Base-by-base conservation (phyloP, 2,113 vertebrate species). In the Coreoperca whiteheadi region DNA sequence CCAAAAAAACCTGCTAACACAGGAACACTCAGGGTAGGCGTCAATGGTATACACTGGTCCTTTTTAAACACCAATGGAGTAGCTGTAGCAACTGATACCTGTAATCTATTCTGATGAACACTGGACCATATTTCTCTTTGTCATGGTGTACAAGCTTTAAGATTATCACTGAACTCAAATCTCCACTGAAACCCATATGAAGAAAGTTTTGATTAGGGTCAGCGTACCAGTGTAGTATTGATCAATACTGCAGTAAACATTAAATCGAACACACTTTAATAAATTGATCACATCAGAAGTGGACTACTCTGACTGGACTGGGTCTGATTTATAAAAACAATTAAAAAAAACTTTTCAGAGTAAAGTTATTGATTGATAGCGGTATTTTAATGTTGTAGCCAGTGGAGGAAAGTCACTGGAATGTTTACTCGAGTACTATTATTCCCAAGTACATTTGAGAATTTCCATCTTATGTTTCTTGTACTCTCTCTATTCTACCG, bases 1-100 rank as follows among this genome's bases (percentile, higher is more conserved):
- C 67, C 75, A 81, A 54, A 28, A n/a, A 39, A 81, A 59, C 15
- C 53, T 34, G 71, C 72, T 14, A 60, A 72, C 12, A 60, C 57
- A 48, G 46, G 6, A 79, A 8, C 30, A 41, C 68, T 54, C 53
- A 51, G 53, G 32, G 21, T 3, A 16, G 54, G 28, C 6, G 4
- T 70, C 43, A 60, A 16, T 43, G 56, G 16, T 6, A 0, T 9
- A 51, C 48, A 12, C 50, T 20, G 53, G 11, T 21, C 11, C 11
- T 28, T 20, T 46, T 61, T 2, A 61, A 64, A 60, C 20, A 7
- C n/a, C 21, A 20, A 16, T 6, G 12, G 12, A 61, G 18, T 16
- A 37, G 25, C 2, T 66, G 18, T 75, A 30, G 72, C 16, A 43
- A 3, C 53, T 54, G 43, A 53, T 37, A 64, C 46, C 9, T 57